Percentiles rank a stretch among this genome's conserved stretches.
phyloP scores from a whole-genome alignment of 2,888 invertebrate genomes.

The Drosophila yooni region DNA sequence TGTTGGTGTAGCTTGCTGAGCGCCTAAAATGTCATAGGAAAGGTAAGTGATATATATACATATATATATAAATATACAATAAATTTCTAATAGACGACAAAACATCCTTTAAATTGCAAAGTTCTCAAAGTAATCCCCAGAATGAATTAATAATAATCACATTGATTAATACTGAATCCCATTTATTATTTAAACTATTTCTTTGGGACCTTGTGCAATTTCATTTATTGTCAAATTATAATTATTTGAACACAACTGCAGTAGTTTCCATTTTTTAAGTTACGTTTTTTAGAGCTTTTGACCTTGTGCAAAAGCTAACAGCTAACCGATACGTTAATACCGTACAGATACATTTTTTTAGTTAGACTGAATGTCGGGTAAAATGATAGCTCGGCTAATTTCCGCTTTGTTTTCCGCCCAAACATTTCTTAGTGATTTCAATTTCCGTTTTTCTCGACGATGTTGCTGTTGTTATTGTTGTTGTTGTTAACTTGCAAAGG shows the following conservation, averaged over 20 bases:
- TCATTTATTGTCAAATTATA: background rate
- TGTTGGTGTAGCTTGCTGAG: slow-evolving; percentile 47
- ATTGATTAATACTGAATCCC: background rate
- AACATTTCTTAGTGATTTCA: slow-evolving; percentile 1
- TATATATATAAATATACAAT: background rate
- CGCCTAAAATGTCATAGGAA: slow-evolving; percentile 40
- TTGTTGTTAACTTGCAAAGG: slow-evolving; percentile 57
- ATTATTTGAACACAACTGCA: background rate
- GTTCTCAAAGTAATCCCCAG: slow-evolving; percentile 55
- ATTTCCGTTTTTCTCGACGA: background rate
- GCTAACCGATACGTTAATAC: slow-evolving; percentile 1
- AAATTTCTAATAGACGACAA: background rate
- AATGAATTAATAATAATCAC: background rate
- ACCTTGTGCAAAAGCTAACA: slow-evolving; percentile 29
- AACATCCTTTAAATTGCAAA: slow-evolving; percentile 59
- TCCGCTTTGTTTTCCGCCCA: slow-evolving; percentile 5
- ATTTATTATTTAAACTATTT: background rate
- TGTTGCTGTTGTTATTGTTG: slow-evolving; percentile 34
- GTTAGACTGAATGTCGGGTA: background rate
- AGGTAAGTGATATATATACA: slow-evolving; percentile 65
- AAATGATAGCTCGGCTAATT: slow-evolving; percentile 23
- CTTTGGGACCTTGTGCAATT: background rate
- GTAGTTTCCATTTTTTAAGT: background rate
- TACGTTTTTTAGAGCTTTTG: slow-evolving; percentile 16
- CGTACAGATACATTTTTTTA: slow-evolving; percentile 3